Conservation (phyloP, 2,797 vertebrate genomes). For the Cynodonichthys magdalenae region DNA sequence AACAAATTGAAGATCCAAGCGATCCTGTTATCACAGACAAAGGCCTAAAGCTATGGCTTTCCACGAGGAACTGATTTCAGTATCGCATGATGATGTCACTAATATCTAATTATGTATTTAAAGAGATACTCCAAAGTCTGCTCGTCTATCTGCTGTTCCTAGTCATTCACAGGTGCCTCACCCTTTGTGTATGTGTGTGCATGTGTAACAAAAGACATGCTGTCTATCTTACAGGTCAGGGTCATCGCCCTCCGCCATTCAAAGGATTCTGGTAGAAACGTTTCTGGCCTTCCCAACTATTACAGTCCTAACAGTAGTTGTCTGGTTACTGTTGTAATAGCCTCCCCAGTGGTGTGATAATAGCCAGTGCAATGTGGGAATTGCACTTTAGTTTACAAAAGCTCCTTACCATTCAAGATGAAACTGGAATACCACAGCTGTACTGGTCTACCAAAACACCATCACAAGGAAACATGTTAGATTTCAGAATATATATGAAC, state of each 20-base stretch:
- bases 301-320: constrained; percentile 64
- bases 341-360: constrained; percentile 56
- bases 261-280: constrained; percentile 54
- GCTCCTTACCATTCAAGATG: constrained; percentile 34
- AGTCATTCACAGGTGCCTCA: constrained; percentile 81
- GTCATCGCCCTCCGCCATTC: constrained; percentile 40
- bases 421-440: constrained; percentile 23
- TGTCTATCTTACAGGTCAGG: constrained; percentile 40
- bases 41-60: constrained; percentile 47
- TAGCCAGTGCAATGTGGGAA: constrained; percentile 47
- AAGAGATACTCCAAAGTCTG: constrained; percentile 81
- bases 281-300: constrained; percentile 65
- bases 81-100: constrained; percentile 86
- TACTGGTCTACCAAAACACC: constrained; percentile 43
- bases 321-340: constrained; percentile 72
- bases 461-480: constrained; percentile 56
- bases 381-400: constrained; percentile 26
- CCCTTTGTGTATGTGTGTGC: constrained; percentile 63
- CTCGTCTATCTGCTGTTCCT: constrained; percentile 74
- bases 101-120: constrained; percentile 80
- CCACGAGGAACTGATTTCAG: constrained; percentile 70
- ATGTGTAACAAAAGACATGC: constrained; percentile 63
- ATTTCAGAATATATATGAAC: constrained; percentile 61
- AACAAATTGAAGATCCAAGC: constrained; percentile 16
- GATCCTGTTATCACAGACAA: constrained; percentile 15